Conservation (phyloP, 2,797 vertebrate species). For the Catamblyrhynchus diadema region DNA sequence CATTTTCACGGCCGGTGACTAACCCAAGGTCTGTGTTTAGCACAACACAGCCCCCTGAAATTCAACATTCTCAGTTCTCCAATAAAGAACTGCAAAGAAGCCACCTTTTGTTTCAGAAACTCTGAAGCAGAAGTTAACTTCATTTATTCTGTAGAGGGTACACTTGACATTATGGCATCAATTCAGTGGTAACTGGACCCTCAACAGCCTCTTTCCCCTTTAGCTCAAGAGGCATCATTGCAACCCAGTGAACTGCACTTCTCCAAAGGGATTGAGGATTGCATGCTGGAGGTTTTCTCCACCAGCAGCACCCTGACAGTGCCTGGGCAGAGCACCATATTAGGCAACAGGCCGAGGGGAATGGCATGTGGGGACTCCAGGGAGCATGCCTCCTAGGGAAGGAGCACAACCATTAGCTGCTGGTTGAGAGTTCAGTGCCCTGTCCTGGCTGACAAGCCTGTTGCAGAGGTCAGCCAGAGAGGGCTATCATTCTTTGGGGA, state of each 20-base stretch:
- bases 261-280: background rate
- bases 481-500: conserved; percentile 50
- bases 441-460: conserved; percentile 35
- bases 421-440: background rate
- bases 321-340: conserved; percentile 28
- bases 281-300: background rate
- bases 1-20: background rate
- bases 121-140: background rate
- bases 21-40: background rate
- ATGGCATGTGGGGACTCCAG: conserved; percentile 51
- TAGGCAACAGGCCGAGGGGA: conserved; percentile 29
- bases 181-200: background rate
- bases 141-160: background rate
- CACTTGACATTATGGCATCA: background rate
- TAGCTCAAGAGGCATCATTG: background rate
- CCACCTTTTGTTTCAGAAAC: background rate
- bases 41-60: background rate
- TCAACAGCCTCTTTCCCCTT: background rate
- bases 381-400: conserved; percentile 14
- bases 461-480: conserved; percentile 57
- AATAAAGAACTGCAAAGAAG: background rate
- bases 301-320: background rate
- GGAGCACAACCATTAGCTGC: background rate
- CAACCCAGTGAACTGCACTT: background rate
- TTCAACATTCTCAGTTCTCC: background rate